These are phyloP conservation scores for Cosmopolites sordidus DNA, from an alignment of 2,888 invertebrate genomes.

Conservation along the genomic window DNA sequence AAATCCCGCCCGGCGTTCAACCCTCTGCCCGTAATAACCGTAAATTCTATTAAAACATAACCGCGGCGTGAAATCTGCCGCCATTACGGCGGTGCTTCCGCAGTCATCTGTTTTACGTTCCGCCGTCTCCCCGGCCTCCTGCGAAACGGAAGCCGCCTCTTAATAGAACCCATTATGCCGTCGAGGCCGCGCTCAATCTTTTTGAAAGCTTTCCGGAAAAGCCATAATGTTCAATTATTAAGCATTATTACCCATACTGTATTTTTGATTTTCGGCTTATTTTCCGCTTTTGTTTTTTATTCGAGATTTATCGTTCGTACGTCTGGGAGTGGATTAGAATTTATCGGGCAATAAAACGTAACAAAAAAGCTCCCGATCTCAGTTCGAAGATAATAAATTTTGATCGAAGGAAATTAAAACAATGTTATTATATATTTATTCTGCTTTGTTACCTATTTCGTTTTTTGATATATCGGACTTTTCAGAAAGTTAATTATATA, in stretches of 20 bases:
- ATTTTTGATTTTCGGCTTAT: conserved; percentile 43
- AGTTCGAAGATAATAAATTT: too few relatives aligned
- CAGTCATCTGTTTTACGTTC: conserved; percentile 49
- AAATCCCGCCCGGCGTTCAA: conserved; percentile 2
- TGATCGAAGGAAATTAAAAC: too few relatives aligned
- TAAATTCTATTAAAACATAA: conserved; percentile 54
- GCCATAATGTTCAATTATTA: conserved; percentile 51
- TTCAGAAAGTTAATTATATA: too few relatives aligned
- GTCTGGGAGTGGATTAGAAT: conserved; percentile 8
- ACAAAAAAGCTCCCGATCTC: background rate
- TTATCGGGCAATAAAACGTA: conserved; percentile 6
- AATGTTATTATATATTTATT: too few relatives aligned
- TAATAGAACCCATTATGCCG: conserved; percentile 42
- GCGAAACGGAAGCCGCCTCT: conserved; percentile 25
- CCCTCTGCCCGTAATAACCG: conserved; percentile 48
- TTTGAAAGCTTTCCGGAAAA: conserved; percentile 48
- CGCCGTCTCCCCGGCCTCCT: conserved; percentile 1
- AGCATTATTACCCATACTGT: conserved; percentile 50
- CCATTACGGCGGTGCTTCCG: conserved; percentile 48
- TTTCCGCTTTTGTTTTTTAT: conserved; percentile 34
- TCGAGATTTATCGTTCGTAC: conserved; percentile 35
- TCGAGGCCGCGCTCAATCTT: conserved; percentile 45
- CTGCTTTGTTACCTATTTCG: too few relatives aligned
- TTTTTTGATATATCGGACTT: too few relatives aligned
- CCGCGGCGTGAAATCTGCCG: conserved; percentile 52